Percentiles rank a stretch among this genome's conserved stretches.
phyloP scores from a whole-genome alignment of 2,113 vertebrate genomes.

The Burhinus oedicnemus region DNA sequence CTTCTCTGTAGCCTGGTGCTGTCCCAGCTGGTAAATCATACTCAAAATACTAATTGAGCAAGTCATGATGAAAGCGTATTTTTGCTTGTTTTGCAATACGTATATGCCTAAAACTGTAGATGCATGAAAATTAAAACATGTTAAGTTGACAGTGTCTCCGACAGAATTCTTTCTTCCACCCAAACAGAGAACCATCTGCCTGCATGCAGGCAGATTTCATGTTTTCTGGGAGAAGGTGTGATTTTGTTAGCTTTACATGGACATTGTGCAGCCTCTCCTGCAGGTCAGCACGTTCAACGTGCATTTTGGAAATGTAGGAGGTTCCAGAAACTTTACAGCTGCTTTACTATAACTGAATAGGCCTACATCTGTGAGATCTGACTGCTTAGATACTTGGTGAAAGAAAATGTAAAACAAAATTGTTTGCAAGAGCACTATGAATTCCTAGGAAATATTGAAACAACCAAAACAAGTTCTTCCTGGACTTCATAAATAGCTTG shows the following conservation, averaged over 20 bases:
- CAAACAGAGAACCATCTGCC: background rate
- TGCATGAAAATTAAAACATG: background rate
- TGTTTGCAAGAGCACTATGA: background rate
- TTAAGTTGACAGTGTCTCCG: background rate
- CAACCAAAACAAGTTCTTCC: background rate
- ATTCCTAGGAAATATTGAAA: background rate
- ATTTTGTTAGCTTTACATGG: background rate
- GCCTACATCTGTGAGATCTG: background rate
- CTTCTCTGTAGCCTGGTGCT: background rate
- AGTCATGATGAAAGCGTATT: background rate
- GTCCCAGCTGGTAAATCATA: background rate
- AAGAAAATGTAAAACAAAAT: background rate
- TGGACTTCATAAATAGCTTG: background rate
- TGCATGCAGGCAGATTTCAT: background rate
- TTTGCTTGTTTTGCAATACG: background rate
- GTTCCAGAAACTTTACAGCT: background rate
- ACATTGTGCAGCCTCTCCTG: background rate
- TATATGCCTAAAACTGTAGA: background rate
- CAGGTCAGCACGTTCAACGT: background rate
- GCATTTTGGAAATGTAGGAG: background rate
- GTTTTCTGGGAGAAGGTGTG: background rate
- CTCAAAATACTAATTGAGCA: background rate
- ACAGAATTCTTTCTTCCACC: background rate
- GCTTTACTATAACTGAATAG: background rate
- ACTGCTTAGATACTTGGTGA: background rate